Evolutionary conservation across 2,113 vertebrate species (phyloP).

Genomic region (Cygnus buccinator): DNA sequence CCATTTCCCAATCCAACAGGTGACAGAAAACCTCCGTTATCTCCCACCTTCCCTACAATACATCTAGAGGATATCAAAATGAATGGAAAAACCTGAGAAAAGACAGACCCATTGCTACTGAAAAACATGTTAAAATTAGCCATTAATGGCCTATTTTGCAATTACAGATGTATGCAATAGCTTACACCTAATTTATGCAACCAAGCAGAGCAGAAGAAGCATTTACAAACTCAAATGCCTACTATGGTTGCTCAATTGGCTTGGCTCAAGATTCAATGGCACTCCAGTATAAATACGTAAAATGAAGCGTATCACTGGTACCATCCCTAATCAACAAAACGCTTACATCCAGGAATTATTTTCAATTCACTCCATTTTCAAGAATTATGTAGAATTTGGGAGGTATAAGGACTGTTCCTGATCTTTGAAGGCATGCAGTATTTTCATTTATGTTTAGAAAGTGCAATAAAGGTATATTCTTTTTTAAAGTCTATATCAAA

Average conservation of each 20-base stretch:
- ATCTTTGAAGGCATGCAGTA: background rate
- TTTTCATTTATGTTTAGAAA: background rate
- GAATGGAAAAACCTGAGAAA: background rate
- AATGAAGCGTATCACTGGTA: rapidly evolving
- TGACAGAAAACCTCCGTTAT: background rate
- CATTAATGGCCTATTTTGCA: background rate
- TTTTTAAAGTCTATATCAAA: background rate
- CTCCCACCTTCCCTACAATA: background rate
- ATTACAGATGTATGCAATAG: background rate
- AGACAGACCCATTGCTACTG: background rate
- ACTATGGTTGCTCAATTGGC: background rate
- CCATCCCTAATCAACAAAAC: background rate
- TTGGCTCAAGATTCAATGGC: background rate
- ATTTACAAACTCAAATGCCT: background rate
- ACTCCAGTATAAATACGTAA: background rate
- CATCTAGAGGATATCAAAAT: background rate
- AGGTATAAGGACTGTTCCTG: background rate
- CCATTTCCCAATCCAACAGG: background rate
- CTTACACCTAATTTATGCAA: background rate
- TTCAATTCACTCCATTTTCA: background rate
- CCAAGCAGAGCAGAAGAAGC: background rate
- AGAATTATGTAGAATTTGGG: background rate
- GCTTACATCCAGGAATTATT: background rate
- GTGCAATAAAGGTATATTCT: background rate
- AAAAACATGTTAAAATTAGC: background rate